Evolutionary conservation across 2,113 vertebrate species (phyloP).

Genomic region (Tursiops truncatus): DNA sequence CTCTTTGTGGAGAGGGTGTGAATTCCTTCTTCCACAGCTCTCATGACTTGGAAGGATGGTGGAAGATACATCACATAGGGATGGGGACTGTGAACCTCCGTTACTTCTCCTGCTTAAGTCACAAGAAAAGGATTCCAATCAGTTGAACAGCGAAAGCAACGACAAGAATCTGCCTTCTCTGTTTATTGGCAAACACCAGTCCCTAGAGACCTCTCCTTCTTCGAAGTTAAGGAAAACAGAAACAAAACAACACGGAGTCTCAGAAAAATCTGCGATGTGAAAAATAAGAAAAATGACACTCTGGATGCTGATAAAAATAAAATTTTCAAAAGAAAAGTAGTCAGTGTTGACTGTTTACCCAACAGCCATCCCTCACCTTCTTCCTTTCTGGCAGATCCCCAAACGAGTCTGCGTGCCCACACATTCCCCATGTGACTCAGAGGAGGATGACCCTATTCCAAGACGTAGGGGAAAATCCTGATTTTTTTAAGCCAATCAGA

Average conservation of each 20-base stretch:
- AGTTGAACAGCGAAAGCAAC: neutral
- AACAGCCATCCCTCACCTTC: neutral
- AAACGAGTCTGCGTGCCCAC: neutral
- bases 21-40: neutral
- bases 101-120: neutral
- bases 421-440: neutral
- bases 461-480: neutral
- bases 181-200: neutral
- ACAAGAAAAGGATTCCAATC: neutral
- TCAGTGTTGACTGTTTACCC: neutral
- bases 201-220: neutral
- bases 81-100: neutral
- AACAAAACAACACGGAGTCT: neutral
- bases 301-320: neutral
- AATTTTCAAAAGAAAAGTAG: neutral
- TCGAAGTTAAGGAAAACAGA: neutral
- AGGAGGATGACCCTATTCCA: neutral
- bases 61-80: neutral
- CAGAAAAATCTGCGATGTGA: neutral
- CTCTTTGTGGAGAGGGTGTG: neutral
- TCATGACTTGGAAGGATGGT: neutral
- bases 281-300: neutral
- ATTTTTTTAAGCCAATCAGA: neutral
- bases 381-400: neutral
- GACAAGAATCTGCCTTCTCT: neutral